Base-by-base conservation (phyloP, 1,140 invertebrate species). In the Halesus radiatus region DNA sequence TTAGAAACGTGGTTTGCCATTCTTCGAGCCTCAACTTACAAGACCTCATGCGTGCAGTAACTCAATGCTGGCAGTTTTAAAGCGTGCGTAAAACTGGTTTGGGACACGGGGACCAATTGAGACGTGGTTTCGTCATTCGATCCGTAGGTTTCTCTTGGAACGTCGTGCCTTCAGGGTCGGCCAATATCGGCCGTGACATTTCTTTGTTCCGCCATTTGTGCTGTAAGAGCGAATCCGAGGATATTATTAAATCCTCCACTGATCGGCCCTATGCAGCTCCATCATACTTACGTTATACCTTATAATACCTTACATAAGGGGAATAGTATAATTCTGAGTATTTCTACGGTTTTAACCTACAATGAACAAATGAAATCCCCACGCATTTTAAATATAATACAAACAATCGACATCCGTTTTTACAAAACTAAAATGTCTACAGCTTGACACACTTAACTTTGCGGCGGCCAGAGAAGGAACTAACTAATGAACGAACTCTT, bases 161-260 rank as follows among this genome's bases (percentile, higher is more conserved):
- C 45, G 37, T 53, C 53, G 62, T n/a, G 68, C 20, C 68, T 58
- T 60, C 60, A 76, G 72, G 72, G 72, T 58, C 72, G 72, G 54
- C 53, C 26, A 56, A 58, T 58, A 75, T 75, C 50, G 72, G 54
- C 72, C 72, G 54, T 75, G 72, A 75, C 72, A 75, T 75, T 75
- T 75, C 72, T 58, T 73, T 73, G 70, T 75, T 58, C 72, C 53
- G 72, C 54, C 72, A 72, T 72, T 52, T 72, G 23, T 72, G 64
- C 64, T 32, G 68, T 72, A 72, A 72, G 68, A 72, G 52, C 53
- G 45, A 20, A n/a, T 66, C 37, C 20, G 62, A 66, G 62, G 62
- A 66, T n/a, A n/a, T 66, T 66, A 66, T 66, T 32, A 32, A 26
- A 66, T 66, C 26, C 32, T 16, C 26, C 29, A 20, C 22, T 4